These are phyloP conservation scores for Malurus alboscapulatus DNA, from an alignment of 2,113 vertebrate species.

Conservation along the genomic window DNA sequence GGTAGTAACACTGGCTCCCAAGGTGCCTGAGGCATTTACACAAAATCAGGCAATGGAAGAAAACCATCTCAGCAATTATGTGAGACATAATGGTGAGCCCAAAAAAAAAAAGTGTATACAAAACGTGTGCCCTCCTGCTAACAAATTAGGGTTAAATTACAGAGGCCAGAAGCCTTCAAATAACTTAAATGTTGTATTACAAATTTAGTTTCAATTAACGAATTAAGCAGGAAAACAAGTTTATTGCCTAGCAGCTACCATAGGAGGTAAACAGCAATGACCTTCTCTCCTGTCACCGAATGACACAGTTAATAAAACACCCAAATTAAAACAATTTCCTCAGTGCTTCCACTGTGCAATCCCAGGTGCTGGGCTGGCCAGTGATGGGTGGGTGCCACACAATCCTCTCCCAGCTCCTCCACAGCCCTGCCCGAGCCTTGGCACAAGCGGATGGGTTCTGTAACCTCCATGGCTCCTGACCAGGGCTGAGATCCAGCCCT, in stretches of 20 bases:
- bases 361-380: accelerated
- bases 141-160: slow-evolving; percentile 46
- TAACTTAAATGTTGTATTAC: neutral
- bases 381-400: accelerated
- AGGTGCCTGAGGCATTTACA: neutral
- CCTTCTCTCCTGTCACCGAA: neutral
- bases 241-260: neutral
- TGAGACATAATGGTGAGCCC: slow-evolving; percentile 15
- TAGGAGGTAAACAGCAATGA: neutral
- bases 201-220: slow-evolving; percentile 57
- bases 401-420: neutral
- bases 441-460: neutral
- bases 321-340: neutral
- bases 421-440: neutral
- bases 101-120: slow-evolving; percentile 15
- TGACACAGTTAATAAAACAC: neutral
- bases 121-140: slow-evolving; percentile 33
- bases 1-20: neutral
- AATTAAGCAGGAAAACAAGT: neutral
- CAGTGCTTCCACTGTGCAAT: neutral
- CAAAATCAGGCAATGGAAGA: slow-evolving; percentile 36
- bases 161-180: neutral
- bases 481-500: accelerated
- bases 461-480: neutral
- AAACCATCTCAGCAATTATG: slow-evolving; percentile 31